A percentile compares a stretch with the other conserved stretches of the same genome.
Evolutionary conservation across 2,888 invertebrate species (phyloP).

Genomic region (Metellina segmentata): DNA sequence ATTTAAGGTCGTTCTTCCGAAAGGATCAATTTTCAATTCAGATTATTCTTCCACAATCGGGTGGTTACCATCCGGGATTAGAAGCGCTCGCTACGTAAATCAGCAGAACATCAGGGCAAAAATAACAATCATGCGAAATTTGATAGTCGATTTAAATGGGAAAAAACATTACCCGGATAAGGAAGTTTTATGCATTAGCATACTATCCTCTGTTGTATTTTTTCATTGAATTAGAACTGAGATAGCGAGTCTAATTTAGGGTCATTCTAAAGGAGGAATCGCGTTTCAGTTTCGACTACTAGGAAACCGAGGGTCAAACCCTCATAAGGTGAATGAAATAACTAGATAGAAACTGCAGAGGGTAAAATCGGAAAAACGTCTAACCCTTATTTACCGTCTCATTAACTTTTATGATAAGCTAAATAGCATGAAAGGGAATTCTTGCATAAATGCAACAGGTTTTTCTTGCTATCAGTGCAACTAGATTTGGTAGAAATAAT

Average conservation of each 20-base stretch:
- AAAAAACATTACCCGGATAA: too few species aligned
- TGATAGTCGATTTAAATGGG: too few species aligned
- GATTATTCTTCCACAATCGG: too few species aligned
- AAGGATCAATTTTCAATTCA: too few species aligned
- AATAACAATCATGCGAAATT: too few species aligned
- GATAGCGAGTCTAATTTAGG: background rate
- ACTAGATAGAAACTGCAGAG: background rate
- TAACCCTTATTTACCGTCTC: background rate
- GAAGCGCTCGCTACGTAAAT: too few species aligned
- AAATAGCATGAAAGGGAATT: background rate
- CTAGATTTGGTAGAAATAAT: background rate
- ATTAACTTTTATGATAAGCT: background rate
- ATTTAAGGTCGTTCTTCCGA: too few species aligned
- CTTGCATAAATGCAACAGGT: background rate
- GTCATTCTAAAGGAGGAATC: background rate
- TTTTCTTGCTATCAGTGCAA: background rate
- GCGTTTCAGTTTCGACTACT: background rate
- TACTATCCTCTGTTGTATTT: background rate
- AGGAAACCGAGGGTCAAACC: background rate
- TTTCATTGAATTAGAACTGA: background rate
- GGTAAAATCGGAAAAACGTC: background rate
- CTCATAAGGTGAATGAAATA: background rate
- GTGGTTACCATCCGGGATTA: too few species aligned
- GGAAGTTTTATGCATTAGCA: too few species aligned
- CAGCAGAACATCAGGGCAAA: too few species aligned